phyloP scores from a whole-genome alignment of 2,113 vertebrate genomes.

The Neoarius graeffei region DNA sequence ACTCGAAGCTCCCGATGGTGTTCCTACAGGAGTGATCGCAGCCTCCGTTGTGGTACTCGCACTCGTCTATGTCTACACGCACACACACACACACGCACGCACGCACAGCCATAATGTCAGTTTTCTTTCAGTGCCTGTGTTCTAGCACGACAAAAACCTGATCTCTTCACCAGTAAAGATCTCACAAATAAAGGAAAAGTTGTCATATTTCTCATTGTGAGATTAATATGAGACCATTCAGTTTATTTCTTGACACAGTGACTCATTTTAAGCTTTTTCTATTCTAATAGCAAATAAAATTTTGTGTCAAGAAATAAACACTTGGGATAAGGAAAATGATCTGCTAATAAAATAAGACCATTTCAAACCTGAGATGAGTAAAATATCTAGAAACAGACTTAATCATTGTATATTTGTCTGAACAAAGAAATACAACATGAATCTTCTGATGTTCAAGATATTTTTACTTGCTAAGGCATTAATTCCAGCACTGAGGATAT shows the following conservation, averaged over 20 bases:
- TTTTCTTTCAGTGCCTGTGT: neutral
- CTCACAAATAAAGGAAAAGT: neutral
- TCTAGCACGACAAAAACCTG: too few species aligned
- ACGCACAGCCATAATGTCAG: slow-evolving; percentile 2
- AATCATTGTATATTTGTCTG: too few species aligned
- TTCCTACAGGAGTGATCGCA: slow-evolving; percentile 98
- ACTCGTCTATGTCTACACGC: slow-evolving; percentile 92
- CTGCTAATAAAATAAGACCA: too few species aligned
- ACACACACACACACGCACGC: slow-evolving; percentile 56
- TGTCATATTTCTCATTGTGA: neutral
- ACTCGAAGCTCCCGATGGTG: slow-evolving; percentile 96
- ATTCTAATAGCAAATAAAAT: neutral
- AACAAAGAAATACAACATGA: neutral
- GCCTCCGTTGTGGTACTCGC: slow-evolving; percentile 86
- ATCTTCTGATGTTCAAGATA: neutral
- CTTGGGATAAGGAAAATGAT: neutral
- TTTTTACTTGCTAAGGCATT: neutral
- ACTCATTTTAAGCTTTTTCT: neutral
- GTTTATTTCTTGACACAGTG: neutral
- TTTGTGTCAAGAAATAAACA: neutral
- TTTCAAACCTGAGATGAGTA: neutral
- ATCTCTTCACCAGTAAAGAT: neutral
- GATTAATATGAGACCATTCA: neutral
- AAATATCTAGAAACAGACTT: too few species aligned
- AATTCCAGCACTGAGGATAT: neutral